phyloP scores from a whole-genome alignment of 2,797 vertebrate species.

The Rhinella marina region DNA sequence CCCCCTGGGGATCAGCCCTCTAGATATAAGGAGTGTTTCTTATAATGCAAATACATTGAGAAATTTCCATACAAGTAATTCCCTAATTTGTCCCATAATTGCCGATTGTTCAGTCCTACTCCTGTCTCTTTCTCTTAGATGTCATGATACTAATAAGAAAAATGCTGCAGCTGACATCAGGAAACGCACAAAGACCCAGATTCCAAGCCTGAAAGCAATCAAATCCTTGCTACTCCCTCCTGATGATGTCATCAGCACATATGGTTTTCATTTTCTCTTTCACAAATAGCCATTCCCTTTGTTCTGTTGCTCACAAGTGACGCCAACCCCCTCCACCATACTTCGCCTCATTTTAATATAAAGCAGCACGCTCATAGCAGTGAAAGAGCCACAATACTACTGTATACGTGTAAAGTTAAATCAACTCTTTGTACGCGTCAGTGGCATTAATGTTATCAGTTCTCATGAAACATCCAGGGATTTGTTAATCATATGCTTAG shows the following conservation, averaged over 20 bases:
- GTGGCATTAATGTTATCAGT: neutral
- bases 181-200: constrained; percentile 43
- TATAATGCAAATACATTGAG: neutral
- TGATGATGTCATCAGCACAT: constrained; percentile 56
- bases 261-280: constrained; percentile 46
- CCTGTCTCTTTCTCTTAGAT: neutral
- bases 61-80: neutral
- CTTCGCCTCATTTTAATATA: constrained; percentile 29
- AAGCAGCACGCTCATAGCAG: neutral
- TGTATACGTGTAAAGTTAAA: neutral
- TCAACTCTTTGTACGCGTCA: too few species aligned
- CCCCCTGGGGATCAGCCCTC: too few species aligned
- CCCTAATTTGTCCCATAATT: too few species aligned
- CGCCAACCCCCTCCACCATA: neutral
- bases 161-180: neutral
- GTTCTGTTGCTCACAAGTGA: constrained; percentile 25
- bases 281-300: constrained; percentile 24
- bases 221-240: neutral
- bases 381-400: neutral
- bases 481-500: neutral
- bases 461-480: neutral
- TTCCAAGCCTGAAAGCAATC: constrained; percentile 53
- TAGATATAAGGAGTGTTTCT: too few species aligned
- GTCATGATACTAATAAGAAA: neutral
- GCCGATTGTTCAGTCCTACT: neutral